Evolutionary conservation across 2,888 invertebrate genomes (phyloP), one percentile per base, ranked within the genome.

Genomic region (Brachyopa scutellaris): DNA sequence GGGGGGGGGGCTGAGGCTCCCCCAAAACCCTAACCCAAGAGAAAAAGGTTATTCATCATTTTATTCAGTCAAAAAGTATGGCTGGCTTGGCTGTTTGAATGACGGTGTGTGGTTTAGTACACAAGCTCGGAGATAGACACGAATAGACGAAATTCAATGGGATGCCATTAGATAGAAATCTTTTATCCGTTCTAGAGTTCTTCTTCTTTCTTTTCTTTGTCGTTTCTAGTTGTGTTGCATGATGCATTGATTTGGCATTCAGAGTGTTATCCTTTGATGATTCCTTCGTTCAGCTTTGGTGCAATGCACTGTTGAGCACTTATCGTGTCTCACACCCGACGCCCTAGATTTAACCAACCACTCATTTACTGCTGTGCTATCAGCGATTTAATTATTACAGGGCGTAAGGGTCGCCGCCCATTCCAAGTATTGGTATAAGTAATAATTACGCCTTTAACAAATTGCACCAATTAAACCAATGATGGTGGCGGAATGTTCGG

Each of bases 401-500:
- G 53, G 19, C 38, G n/a, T 21, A 51, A 51, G 53, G 73, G 17
- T 49, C 26, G 19, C 21, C n/a, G 40, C 26, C 47, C 55, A 21
- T 2, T 19, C 6, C 40, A 33, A 62, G 64, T 72, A 82, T 82
- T 72, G 77, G 82, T 66, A 66, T 82, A 82, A 77, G 82, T 82
- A 82, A 82, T 82, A 77, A 77, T 82, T 83, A 83, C 73, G 83
- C 78, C 72, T 73, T 78, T 78, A 78, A 78, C 83, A 83, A 83
- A 83, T 78, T 83, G 73, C 83, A 33, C 72, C 83, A 83, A 83
- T 83, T 83, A 83, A 83, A 67, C 40, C 26, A 55, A 67, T 19
- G 53, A 51, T 67, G 76, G 53, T n/a, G 64, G 62, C 36, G 49
- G 6, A 19, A n/a, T 19, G 31, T 5, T 26, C 13, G 59, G 42